Conservation (phyloP, 2,888 invertebrate genomes). For the Eilema depressum region DNA sequence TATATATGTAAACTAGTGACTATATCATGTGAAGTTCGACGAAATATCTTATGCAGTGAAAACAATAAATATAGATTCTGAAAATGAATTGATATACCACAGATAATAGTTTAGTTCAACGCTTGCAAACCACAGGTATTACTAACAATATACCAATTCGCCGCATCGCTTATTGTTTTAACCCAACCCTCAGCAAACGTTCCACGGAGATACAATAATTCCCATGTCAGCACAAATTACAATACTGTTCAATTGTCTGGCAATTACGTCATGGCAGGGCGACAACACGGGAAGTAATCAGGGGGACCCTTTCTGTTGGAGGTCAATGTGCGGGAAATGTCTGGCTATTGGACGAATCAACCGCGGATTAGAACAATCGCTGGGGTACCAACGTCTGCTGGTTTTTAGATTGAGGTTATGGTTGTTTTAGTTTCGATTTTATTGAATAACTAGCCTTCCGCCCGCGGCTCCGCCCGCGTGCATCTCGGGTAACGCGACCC, state of each 20-base stretch:
- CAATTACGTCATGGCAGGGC: slow-evolving; percentile 44
- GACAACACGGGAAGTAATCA: slow-evolving; percentile 66
- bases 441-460: too few species aligned
- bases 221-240: slow-evolving; percentile 42
- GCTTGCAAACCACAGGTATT: slow-evolving; percentile 11
- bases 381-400: background rate
- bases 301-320: slow-evolving; percentile 43
- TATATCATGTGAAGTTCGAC: background rate
- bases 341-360: slow-evolving; percentile 19
- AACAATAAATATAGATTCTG: background rate
- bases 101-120: background rate
- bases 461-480: too few species aligned
- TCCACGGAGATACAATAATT: slow-evolving; percentile 34
- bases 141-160: slow-evolving; percentile 9
- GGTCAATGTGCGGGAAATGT: slow-evolving; percentile 38
- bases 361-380: background rate
- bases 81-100: background rate
- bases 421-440: background rate
- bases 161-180: slow-evolving; percentile 6
- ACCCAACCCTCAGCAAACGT: slow-evolving; percentile 11
- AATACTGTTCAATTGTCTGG: slow-evolving; percentile 44
- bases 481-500: too few species aligned
- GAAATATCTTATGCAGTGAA: background rate
- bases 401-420: background rate
- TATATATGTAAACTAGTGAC: too few species aligned